Percentiles rank a stretch among this genome's conserved stretches.
These are phyloP conservation scores for Engystomops pustulosus DNA, from an alignment of 2,113 vertebrate genomes.

Conservation along the genomic window DNA sequence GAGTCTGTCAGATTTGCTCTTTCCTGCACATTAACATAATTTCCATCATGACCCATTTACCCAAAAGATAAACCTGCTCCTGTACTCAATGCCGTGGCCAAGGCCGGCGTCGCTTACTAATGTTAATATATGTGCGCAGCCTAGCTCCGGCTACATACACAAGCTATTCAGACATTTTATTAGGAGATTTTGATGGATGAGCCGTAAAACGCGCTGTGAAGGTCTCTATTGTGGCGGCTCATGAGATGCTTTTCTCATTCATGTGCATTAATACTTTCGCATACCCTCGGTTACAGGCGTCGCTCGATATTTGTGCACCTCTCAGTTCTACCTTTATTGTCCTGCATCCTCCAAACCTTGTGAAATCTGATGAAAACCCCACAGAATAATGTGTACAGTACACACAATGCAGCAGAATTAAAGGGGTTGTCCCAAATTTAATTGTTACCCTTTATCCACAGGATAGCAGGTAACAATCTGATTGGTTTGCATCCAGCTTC, in stretches of 20 bases:
- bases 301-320: neutral
- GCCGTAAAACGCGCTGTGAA: conserved; percentile 12
- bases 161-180: conserved; percentile 25
- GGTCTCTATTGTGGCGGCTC: conserved; percentile 4
- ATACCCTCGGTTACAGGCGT: neutral
- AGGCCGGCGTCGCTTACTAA: neutral
- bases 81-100: neutral
- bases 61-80: neutral
- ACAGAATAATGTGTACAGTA: neutral
- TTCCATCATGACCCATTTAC: conserved; percentile 18
- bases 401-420: no score
- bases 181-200: conserved; percentile 28
- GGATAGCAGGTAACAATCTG: no score
- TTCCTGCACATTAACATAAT: neutral
- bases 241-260: conserved; percentile 12
- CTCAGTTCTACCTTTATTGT: neutral
- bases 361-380: neutral
- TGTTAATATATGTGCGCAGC: conserved; percentile 10
- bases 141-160: conserved; percentile 10
- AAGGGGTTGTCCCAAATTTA: no score
- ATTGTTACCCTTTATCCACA: no score
- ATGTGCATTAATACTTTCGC: conserved; percentile 13
- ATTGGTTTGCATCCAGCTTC: no score
- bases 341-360: neutral
- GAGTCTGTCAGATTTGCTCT: neutral